Evolutionary conservation across 2,113 vertebrate genomes (phyloP).

Genomic region (Paramisgurnus dabryanus): DNA sequence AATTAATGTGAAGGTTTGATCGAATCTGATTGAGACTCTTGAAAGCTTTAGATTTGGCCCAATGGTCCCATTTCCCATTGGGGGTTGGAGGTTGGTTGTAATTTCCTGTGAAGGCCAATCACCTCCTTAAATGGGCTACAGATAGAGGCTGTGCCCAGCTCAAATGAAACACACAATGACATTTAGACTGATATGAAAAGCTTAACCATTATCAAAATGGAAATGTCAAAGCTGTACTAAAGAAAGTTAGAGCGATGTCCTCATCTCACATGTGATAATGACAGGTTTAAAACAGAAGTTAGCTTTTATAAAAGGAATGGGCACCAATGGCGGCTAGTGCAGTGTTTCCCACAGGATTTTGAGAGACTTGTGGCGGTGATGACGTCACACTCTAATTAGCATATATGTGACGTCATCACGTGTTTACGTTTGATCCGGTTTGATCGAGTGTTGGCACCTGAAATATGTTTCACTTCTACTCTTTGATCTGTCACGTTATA

Average conservation of each 20-base stretch:
- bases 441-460: too few species aligned
- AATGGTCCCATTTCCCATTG: neutral
- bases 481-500: too few species aligned
- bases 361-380: too few species aligned
- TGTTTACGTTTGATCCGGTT: too few species aligned
- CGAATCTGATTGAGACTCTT: conserved; percentile 11
- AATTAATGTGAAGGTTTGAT: neutral
- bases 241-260: neutral
- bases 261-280: neutral
- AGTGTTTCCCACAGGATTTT: too few species aligned
- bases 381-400: too few species aligned
- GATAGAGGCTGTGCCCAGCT: conserved; percentile 9
- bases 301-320: neutral
- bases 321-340: neutral
- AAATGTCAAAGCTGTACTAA: conserved; percentile 53
- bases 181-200: conserved; percentile 57
- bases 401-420: too few species aligned
- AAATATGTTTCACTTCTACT: too few species aligned
- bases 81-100: conserved; percentile 30
- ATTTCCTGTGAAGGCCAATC: conserved; percentile 47
- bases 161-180: conserved; percentile 47
- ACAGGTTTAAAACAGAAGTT: conserved; percentile 22
- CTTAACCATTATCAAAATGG: conserved; percentile 44
- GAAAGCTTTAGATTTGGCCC: conserved; percentile 9
- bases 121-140: conserved; percentile 33